Evolutionary conservation across 2,797 vertebrate species (phyloP), one percentile per base, ranked within the genome.

Genomic region (Dryobates pubescens): DNA sequence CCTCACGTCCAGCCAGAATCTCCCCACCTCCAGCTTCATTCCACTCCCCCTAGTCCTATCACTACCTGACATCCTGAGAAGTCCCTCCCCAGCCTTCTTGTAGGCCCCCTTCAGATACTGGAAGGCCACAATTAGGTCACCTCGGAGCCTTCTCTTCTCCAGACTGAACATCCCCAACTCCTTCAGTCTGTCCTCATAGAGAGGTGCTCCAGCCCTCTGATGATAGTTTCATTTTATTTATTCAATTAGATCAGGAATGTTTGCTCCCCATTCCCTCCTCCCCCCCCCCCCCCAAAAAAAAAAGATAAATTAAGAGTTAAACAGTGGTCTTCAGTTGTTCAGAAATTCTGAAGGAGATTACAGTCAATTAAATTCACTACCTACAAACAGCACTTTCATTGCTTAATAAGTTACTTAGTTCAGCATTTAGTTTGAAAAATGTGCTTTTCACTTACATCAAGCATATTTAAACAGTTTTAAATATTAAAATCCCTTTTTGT

Each of bases 391-490:
- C 43, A 71, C 65, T 89, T 86, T 88, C 18, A 81, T 79, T 88
- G 86, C 61, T 89, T 83, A 79, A 64, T 71, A 82, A 67, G 81
- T 53, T 27, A 80, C 18, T 68, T 78, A 18, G 30, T 58, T 49
- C 49, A 85, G 86, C 92, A 92, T 47, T 38, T 30, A 68, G 56
- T 36, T 64, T 59, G 49, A 88, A 91, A 87, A 91, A 72, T 38
- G 12, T 56, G 27, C 23, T 83, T 91, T 88, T 64, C 67, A 69
- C 22, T 76, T 83, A 62, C 3, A 86, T 63, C 59, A 85, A 76
- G 59, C n/a, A 67, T 83, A 86, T 81, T 85, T 72, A 49, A 87
- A 76, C 20, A 65, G 30, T 58, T 92, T 92, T 47, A 90, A 69
- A 63, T 45, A 89, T 16, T 61, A 36, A 85, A 85, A 56, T 63